Base-by-base conservation (phyloP, 2,113 vertebrate genomes). In the Bubalus kerabau region DNA sequence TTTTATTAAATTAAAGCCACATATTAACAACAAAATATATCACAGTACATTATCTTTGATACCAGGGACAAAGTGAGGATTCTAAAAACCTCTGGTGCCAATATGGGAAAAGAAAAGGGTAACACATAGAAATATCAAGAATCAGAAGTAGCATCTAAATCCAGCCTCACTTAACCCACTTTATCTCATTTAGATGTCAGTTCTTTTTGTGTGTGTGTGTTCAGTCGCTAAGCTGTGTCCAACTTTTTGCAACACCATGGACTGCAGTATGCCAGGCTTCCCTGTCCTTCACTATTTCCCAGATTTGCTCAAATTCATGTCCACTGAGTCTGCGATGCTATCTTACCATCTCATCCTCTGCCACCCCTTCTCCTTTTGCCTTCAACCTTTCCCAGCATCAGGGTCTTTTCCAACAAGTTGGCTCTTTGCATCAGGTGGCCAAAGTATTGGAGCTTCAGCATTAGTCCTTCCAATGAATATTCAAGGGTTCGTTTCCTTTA, bases 181-280 rank as follows among this genome's bases (percentile, higher is more conserved):
- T 24, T 74, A 71, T 71, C 28, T 54, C 52, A 52, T 30, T 52
- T 40, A 54, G 40, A 32, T 0, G 1, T 43, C 4, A 28, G 23
- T 64, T 59, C 74, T 62, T 2, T 71, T 71, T 6, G n/a, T 23
- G n/a, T 71, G 67, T 71, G 62, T 64, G 67, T 71, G 9, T 71
- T 71, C n/a, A 36, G 9, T 6, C 0, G 1, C 17, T 71, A 71
- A 23, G n/a, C n/a, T 71, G n/a, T 71, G 67, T 71, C n/a, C 19
- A 71, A 3, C 67, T 23, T 19, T 36, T 21, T 12, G 9, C 0
- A 0, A 71, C n/a, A 21, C n/a, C 19, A 6, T 3, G 17, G 64
- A 36, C 64, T 36, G 9, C 64, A 71, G n/a, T 71, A 71, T n/a
- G 17, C 17, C 64, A 21, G 12, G 64, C 10, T 71, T 71, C 64